Evolutionary conservation across 2,888 invertebrate species (phyloP).

Genomic region (Gymnosoma rotundatum): DNA sequence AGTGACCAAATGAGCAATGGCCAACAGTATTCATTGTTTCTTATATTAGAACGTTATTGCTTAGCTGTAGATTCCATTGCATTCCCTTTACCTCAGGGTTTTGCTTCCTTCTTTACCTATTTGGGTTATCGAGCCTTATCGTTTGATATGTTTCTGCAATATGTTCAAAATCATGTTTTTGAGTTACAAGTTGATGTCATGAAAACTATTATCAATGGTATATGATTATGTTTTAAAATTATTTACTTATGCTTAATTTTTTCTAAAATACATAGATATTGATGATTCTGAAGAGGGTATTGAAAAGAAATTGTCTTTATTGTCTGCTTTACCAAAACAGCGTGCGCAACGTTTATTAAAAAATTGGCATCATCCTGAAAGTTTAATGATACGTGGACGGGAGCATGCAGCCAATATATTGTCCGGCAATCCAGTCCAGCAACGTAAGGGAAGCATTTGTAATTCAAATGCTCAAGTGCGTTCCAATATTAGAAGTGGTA

Average conservation of each 20-base stretch:
- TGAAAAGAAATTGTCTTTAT: slow-evolving; percentile 87
- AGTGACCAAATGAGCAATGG: slow-evolving; percentile 89
- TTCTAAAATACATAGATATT: slow-evolving; percentile 80
- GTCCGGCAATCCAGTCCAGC: slow-evolving; percentile 85
- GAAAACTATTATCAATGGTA: slow-evolving; percentile 91
- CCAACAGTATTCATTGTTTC: slow-evolving; percentile 88
- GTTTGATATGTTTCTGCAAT: slow-evolving; percentile 91
- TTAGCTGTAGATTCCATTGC: slow-evolving; percentile 90
- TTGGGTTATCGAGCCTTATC: slow-evolving; percentile 90
- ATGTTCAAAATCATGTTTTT: slow-evolving; percentile 91
- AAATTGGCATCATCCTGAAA: slow-evolving; percentile 90
- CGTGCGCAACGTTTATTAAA: slow-evolving; percentile 90
- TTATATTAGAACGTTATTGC: slow-evolving; percentile 91
- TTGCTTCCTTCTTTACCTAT: slow-evolving; percentile 94
- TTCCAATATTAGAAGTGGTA: slow-evolving; percentile 75
- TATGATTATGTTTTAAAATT: slow-evolving; percentile 65
- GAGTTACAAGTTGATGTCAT: slow-evolving; percentile 94
- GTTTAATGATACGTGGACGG: slow-evolving; percentile 89
- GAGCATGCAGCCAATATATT: slow-evolving; percentile 92
- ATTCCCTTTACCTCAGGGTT: slow-evolving; percentile 92
- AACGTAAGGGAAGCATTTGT: slow-evolving; percentile 73
- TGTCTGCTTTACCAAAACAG: slow-evolving; percentile 89
- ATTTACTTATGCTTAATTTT: background rate
- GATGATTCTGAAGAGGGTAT: slow-evolving; percentile 84
- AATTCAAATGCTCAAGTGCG: slow-evolving; percentile 73